Base-by-base conservation (phyloP, 2,113 vertebrate genomes). In the Psittacara wagleri region DNA sequence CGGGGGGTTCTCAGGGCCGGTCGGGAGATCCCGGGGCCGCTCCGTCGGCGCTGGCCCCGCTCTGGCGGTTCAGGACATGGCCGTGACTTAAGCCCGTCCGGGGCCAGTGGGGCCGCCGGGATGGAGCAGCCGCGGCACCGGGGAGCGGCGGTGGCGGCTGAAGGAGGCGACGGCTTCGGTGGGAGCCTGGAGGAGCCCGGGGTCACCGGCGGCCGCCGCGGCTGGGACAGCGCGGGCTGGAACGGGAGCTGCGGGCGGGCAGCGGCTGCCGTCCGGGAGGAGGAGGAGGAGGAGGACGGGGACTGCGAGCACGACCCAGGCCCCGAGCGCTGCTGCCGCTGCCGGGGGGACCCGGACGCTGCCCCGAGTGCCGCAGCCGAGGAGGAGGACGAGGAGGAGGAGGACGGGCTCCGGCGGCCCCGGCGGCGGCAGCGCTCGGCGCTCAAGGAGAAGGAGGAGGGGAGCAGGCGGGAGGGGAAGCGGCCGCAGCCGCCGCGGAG, bases 401-500 rank as follows among this genome's bases (percentile, higher is more conserved):
- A 64, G 29, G 29, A 83, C 27, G 87, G 88, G 35, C 74, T 54
- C 69, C 97, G 92, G 78, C 96, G 96, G 83, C 10, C 5, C 6
- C n/a, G 67, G 27, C 80, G 96, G 85, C 73, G 95, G 44, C 96
- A 95, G 22, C 96, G 96, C 15, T 68, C 92, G 44, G 67, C 77
- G 29, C 67, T 91, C 46, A 98, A 97, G 93, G 91, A 79, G 43
- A 52, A 77, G 46, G 86, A 48, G 37, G 62, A 73, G 19, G n/a
- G 70, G 16, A 55, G 89, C 59, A 95, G 93, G 62, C 79, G 94
- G 33, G 94, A 93, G 78, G 86, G 97, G 8, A 92, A 97, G 75
- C 98, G 98, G 91, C 98, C 98, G 94, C 98, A 97, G 86, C 98
- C 97, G 86, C 90, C 96, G 43, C 98, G 98, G 76, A 98, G 98